These are phyloP conservation scores for Drosophila sturtevanti DNA, from an alignment of 1,140 invertebrate species.

Conservation along the genomic window DNA sequence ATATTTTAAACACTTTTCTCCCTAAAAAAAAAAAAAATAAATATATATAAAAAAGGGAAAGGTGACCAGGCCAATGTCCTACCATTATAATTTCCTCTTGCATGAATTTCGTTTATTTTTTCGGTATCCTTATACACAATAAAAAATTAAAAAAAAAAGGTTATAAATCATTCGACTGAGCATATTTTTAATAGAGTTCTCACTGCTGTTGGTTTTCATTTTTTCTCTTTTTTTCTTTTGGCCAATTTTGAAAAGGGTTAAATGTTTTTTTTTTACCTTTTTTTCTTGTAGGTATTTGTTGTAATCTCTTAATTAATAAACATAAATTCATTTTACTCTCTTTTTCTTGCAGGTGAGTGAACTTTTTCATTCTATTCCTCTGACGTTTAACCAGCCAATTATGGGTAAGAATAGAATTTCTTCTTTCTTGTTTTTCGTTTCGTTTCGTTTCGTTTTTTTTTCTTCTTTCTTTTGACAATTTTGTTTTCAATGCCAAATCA, in stretches of 20 bases:
- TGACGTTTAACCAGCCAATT: not conserved
- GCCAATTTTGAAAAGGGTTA: conserved; percentile 62
- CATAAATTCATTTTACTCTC: conserved; percentile 43
- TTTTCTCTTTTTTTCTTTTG: conserved; percentile 2
- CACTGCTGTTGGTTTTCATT: conserved; percentile 36
- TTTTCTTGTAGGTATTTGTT: conserved; percentile 7
- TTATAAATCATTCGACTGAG: conserved; percentile 69
- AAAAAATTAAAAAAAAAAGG: conserved; percentile 41
- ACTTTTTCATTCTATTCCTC: not conserved
- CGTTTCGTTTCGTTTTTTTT: too few species aligned
- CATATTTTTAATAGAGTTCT: conserved; percentile 80
- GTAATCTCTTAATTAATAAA: conserved; percentile 76
- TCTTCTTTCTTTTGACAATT: not conserved
- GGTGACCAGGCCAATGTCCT: conserved; percentile 64
- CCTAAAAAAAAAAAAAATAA: conserved; percentile 29
- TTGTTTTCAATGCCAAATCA: conserved; percentile 40
- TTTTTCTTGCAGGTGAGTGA: conserved; percentile 64
- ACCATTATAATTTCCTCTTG: conserved; percentile 63
- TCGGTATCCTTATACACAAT: not conserved
- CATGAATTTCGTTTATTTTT: conserved; percentile 57
- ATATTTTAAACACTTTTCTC: conserved; percentile 62
- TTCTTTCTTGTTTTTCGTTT: not conserved
- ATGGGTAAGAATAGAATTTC: not conserved
- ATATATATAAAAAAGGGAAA: conserved; percentile 30
- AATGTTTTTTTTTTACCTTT: conserved; percentile 10